Conservation (phyloP, 64 coral and sea anemone genomes). For the Orbicella faveolata region DNA sequence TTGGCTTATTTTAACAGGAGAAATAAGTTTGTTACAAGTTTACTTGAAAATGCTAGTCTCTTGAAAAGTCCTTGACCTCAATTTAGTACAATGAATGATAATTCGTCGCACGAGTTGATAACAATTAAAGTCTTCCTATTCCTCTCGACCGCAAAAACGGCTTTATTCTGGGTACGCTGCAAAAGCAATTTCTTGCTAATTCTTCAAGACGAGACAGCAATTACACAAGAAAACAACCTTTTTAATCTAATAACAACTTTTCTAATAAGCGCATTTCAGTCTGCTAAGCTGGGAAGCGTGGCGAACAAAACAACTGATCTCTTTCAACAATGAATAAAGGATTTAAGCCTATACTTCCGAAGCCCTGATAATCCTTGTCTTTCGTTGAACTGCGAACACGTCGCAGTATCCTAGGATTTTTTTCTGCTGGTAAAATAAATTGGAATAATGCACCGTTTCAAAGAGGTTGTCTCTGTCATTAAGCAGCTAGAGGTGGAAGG, state of each 20-base stretch:
- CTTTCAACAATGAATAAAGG: background rate
- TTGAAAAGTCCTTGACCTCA: too few species aligned
- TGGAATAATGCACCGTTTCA: too few species aligned
- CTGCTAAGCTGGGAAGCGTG: background rate
- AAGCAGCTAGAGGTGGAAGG: too few species aligned
- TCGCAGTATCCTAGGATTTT: background rate
- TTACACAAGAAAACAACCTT: background rate
- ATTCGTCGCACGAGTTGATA: too few species aligned
- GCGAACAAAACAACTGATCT: background rate
- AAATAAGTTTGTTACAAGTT: too few species aligned
- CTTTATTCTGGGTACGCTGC: background rate
- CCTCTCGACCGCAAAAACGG: background rate
- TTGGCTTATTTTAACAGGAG: too few species aligned
- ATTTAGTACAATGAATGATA: too few species aligned
- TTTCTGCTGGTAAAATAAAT: background rate
- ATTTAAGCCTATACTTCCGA: background rate
- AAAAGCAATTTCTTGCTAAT: background rate
- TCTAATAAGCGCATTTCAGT: background rate
- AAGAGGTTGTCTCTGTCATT: too few species aligned
- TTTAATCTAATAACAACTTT: background rate
- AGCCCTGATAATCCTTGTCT: background rate
- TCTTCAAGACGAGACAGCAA: conserved; percentile 14
- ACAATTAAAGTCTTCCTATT: background rate
- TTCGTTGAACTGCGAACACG: background rate
- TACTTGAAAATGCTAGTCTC: too few species aligned